Conservation (phyloP, 2,113 vertebrate genomes). For the Hyperopisus bebe region DNA sequence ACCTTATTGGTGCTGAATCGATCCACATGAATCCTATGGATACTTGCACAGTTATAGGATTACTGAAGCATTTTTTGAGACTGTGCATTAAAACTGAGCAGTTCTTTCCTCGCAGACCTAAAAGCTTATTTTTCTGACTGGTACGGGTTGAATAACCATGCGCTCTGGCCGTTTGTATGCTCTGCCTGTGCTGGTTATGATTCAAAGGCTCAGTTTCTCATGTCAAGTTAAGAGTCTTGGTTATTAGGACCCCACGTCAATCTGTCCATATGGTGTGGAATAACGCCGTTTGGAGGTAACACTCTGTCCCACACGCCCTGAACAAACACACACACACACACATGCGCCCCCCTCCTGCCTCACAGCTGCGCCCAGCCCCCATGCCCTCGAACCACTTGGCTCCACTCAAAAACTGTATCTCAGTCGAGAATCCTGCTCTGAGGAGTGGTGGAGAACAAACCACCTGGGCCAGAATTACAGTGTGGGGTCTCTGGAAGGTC, state of each 20-base stretch:
- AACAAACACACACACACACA: neutral
- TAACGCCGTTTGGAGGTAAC: slow-evolving; percentile 20
- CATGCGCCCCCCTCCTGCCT: neutral
- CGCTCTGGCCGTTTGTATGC: neutral
- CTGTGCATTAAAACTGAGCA: neutral
- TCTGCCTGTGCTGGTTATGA: slow-evolving; percentile 26
- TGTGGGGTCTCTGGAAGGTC: neutral
- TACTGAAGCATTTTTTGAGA: neutral
- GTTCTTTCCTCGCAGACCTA: neutral
- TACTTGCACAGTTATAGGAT: neutral
- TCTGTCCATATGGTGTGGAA: neutral
- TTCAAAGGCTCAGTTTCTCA: slow-evolving; percentile 20
- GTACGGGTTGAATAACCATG: neutral
- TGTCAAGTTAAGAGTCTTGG: slow-evolving; percentile 31
- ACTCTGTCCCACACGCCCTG: neutral
- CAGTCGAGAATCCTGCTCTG: neutral
- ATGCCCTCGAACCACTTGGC: neutral
- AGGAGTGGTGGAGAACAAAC: neutral
- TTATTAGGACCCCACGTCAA: slow-evolving; percentile 14
- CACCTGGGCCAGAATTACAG: neutral
- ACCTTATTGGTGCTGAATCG: neutral
- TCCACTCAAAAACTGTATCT: neutral
- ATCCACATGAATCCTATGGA: neutral
- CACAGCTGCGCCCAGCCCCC: neutral
- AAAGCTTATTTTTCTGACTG: neutral